Percentiles rank a stretch among this genome's conserved stretches.
These are phyloP conservation scores for Labeo rohita DNA, from an alignment of 2,113 vertebrate species.

Conservation along the genomic window DNA sequence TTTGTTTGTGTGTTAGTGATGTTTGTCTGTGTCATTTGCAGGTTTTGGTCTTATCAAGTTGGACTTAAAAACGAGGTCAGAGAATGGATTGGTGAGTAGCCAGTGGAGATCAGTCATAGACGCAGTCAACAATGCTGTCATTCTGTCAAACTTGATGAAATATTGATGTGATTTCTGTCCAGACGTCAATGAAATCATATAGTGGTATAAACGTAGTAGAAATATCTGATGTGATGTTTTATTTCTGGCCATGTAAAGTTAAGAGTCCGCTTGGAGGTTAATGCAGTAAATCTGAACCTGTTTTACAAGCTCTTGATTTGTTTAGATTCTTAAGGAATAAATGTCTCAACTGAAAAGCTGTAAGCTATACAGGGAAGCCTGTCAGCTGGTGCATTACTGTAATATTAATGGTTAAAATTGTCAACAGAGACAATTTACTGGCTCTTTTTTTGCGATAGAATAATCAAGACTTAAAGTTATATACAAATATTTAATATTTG, in stretches of 20 bases:
- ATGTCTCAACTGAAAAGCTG: background rate
- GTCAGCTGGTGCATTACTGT: background rate
- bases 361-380: background rate
- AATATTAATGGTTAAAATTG: too few relatives aligned
- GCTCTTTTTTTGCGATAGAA: background rate
- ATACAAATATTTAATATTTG: background rate
- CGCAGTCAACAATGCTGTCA: background rate
- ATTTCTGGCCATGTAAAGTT: background rate
- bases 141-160: background rate
- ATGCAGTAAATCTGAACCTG: background rate
- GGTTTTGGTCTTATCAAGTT: conserved; percentile 96
- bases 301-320: background rate
- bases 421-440: too few relatives aligned
- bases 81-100: conserved; percentile 94
- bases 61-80: conserved; percentile 96
- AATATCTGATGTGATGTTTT: background rate
- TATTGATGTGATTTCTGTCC: background rate
- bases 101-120: too few relatives aligned
- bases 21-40: conserved; percentile 62
- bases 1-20: background rate
- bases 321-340: background rate
- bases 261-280: background rate
- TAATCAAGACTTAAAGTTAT: background rate
- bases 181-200: background rate
- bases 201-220: background rate